These are phyloP conservation scores for Atta texana DNA, from an alignment of 1,140 invertebrate species.

Conservation along the genomic window DNA sequence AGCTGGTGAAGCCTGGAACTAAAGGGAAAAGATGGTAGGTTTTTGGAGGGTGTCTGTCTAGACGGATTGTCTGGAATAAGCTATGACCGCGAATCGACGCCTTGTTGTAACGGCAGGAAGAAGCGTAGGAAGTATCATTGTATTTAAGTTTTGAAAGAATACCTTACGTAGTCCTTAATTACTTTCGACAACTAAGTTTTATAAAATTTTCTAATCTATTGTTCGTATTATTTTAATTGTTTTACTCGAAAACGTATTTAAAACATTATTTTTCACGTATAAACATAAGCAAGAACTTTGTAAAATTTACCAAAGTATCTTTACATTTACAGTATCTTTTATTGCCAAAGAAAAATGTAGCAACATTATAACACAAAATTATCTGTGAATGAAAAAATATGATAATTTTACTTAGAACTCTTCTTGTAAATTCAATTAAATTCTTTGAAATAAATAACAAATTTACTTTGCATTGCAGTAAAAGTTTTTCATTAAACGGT, in stretches of 20 bases:
- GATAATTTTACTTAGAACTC: background rate
- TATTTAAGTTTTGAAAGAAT: slow-evolving; percentile 19
- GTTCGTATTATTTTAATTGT: background rate
- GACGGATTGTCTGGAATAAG: slow-evolving; percentile 69
- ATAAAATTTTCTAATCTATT: slow-evolving; percentile 3
- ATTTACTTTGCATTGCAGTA: background rate
- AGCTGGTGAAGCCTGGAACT: slow-evolving; percentile 33
- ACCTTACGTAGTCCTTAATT: slow-evolving; percentile 11
- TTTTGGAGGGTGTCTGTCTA: slow-evolving; percentile 73
- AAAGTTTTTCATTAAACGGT: slow-evolving; percentile 34
- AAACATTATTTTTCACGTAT: background rate
- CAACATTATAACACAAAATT: background rate
- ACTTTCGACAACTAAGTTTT: background rate
- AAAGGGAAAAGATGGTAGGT: slow-evolving; percentile 66
- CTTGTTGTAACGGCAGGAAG: slow-evolving; percentile 45
- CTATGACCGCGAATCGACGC: slow-evolving; percentile 64
- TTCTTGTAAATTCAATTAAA: slow-evolving; percentile 2
- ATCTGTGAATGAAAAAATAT: background rate
- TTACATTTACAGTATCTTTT: background rate
- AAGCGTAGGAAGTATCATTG: slow-evolving; percentile 34
- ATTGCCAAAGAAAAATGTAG: background rate
- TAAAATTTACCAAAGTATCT: background rate
- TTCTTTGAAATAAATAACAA: slow-evolving; percentile 12
- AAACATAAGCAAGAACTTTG: background rate
- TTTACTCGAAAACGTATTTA: background rate